Evolutionary conservation across 2,888 invertebrate species (phyloP).

Genomic region (Drosophila mimetica): DNA sequence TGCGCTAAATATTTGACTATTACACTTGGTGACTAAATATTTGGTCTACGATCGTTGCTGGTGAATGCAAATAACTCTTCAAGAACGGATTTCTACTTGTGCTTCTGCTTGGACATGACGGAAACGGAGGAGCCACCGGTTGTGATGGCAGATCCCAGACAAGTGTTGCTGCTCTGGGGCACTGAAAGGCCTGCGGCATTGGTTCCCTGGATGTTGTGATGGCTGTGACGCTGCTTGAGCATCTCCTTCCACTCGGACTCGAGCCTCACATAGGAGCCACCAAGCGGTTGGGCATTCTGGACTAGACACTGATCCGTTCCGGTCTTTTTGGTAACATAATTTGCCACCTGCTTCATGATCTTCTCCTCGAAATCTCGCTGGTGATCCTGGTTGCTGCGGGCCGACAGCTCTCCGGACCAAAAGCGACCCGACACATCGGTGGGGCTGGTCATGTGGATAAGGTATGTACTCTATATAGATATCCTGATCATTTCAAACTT

Average conservation of each 20-base stretch:
- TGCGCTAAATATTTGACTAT: constrained; percentile 44
- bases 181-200: constrained; percentile 14
- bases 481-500: not conserved
- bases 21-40: constrained; percentile 25
- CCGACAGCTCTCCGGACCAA: constrained; percentile 91
- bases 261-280: constrained; percentile 90
- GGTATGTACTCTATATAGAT: not conserved
- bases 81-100: constrained; percentile 54
- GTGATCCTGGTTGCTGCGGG: constrained; percentile 94
- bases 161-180: constrained; percentile 22
- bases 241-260: constrained; percentile 92
- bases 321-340: constrained; percentile 82
- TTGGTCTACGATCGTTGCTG: constrained; percentile 38
- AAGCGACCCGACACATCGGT: constrained; percentile 86
- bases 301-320: constrained; percentile 75
- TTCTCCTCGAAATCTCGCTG: constrained; percentile 93
- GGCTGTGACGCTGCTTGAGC: constrained; percentile 78
- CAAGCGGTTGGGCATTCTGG: constrained; percentile 81
- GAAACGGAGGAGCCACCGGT: constrained; percentile 27
- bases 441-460: constrained; percentile 14
- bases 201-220: constrained; percentile 46
- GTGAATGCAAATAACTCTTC: constrained; percentile 4
- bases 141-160: constrained; percentile 21
- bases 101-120: constrained; percentile 65
- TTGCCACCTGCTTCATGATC: constrained; percentile 86